phyloP scores from a whole-genome alignment of 1,140 invertebrate genomes.

The Pseudomyrmex pallidus region DNA sequence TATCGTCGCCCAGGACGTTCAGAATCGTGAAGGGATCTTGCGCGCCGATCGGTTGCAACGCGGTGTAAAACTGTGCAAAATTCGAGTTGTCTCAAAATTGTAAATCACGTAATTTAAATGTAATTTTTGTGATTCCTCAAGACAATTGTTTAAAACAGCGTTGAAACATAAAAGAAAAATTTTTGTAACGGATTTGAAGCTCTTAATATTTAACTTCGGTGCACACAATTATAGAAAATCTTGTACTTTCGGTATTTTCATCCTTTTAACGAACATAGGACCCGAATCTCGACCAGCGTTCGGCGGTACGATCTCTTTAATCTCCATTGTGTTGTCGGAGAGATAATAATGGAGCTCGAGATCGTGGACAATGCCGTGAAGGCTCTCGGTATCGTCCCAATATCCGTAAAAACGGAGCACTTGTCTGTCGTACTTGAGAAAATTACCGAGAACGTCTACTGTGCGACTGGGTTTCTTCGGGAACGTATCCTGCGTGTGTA shows the following conservation, averaged over 20 bases:
- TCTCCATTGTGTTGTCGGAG: constrained; percentile 95
- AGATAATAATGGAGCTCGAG: constrained; percentile 93
- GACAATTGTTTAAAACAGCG: too few species aligned
- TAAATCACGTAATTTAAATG: constrained; percentile 2
- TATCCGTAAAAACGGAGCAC: constrained; percentile 94
- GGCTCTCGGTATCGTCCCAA: constrained; percentile 93
- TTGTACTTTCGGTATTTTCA: constrained; percentile 91
- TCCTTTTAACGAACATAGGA: constrained; percentile 90
- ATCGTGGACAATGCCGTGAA: constrained; percentile 90
- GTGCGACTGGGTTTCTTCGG: constrained; percentile 86
- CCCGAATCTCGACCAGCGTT: constrained; percentile 90
- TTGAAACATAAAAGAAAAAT: too few species aligned
- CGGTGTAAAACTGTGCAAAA: constrained; percentile 77
- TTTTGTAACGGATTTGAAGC: too few species aligned
- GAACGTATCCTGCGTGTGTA: constrained; percentile 72
- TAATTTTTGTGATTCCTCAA: not conserved
- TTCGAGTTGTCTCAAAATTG: too few species aligned
- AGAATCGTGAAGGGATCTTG: constrained; percentile 87
- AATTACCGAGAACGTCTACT: constrained; percentile 88
- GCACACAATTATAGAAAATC: not conserved
- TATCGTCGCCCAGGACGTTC: constrained; percentile 89
- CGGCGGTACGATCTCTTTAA: constrained; percentile 90
- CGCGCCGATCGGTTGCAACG: constrained; percentile 87
- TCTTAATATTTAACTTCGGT: not conserved
- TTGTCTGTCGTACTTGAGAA: constrained; percentile 91